Evolutionary conservation across 1,140 invertebrate genomes (phyloP), one percentile per base, ranked within the genome.

Genomic region (Orchestia grillus): DNA sequence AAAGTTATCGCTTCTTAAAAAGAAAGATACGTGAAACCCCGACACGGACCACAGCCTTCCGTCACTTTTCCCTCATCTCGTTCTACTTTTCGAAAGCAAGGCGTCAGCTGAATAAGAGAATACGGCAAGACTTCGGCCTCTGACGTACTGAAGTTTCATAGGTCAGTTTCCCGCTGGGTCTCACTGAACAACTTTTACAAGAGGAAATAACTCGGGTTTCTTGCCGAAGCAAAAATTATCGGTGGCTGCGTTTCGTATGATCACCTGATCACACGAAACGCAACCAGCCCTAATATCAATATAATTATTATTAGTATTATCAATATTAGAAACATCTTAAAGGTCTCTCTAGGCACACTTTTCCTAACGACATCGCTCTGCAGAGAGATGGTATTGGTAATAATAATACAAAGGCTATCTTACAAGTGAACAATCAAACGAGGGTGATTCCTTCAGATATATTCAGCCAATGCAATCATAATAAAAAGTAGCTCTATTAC

Each of bases 401-500:
- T 90, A 90, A 19, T 90, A 90, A 90, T 90, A 90, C 88, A 90
- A 90, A 44, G 41, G 43, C 88, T 90, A 90, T 90, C 43, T 90
- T 90, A 90, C 88, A 90, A 41, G 88, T 90, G 88, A 42, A 90
- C 88, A 44, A 90, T 42, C 88, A 44, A 90, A 90, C 88, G 43
- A 42, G 88, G 88, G 88, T 90, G 88, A 90, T 90, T 90, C 88
- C 88, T 90, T 90, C 88, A 90, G 88, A 42, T 42, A 90, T 90
- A 42, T 44, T 41, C 88, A 90, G 88, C 88, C 88, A 90, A 77
- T 77, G 88, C n/a, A n/a, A n/a, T 90, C 3, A 42, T 90, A 90
- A 90, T 90, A 90, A 41, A 90, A 41, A 90, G 41, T 41, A 90
- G 41, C 88, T 90, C 43, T 90, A 94, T 94, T 45, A 45, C 43